A percentile compares a stretch with the other conserved stretches of the same genome.
phyloP scores from a whole-genome alignment of 2,888 invertebrate species.

The Euphydryas editha region DNA sequence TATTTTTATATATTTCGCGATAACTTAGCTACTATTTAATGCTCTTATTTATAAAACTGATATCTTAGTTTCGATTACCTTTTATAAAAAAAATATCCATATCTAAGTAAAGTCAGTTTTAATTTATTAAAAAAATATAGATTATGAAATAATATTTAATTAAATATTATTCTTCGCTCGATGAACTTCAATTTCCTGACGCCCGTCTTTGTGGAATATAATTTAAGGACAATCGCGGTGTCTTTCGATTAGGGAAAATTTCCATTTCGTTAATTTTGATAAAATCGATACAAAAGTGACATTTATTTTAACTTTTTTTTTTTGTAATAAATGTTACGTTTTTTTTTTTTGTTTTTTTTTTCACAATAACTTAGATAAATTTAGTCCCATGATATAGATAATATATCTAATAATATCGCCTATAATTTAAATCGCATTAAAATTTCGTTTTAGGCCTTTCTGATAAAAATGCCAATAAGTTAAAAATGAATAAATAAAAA shows the following conservation, averaged over 20 bases:
- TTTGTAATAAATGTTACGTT: background rate
- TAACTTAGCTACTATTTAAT: too few relatives aligned
- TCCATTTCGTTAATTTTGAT: slow-evolving; percentile 2
- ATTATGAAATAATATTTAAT: background rate
- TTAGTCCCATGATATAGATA: too few relatives aligned
- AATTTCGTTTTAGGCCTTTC: too few relatives aligned
- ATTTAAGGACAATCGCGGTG: slow-evolving; percentile 11
- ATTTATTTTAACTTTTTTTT: background rate
- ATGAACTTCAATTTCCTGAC: slow-evolving; percentile 6
- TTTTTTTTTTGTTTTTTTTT: too few relatives aligned
- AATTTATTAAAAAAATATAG: background rate
- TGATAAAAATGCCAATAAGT: too few relatives aligned
- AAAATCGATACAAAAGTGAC: background rate
- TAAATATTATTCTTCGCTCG: background rate
- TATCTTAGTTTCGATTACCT: background rate
- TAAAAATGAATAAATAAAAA: too few relatives aligned
- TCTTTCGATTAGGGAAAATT: slow-evolving; percentile 15
- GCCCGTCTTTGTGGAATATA: slow-evolving; percentile 7
- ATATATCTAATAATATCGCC: too few relatives aligned
- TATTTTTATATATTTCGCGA: too few relatives aligned
- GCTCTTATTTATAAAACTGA: too few relatives aligned
- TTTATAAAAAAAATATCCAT: background rate
- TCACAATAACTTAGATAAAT: too few relatives aligned
- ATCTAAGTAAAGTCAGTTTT: background rate
- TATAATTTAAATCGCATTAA: too few relatives aligned